Evolutionary conservation across 1,140 invertebrate genomes (phyloP).

Genomic region (Arion vulgaris): DNA sequence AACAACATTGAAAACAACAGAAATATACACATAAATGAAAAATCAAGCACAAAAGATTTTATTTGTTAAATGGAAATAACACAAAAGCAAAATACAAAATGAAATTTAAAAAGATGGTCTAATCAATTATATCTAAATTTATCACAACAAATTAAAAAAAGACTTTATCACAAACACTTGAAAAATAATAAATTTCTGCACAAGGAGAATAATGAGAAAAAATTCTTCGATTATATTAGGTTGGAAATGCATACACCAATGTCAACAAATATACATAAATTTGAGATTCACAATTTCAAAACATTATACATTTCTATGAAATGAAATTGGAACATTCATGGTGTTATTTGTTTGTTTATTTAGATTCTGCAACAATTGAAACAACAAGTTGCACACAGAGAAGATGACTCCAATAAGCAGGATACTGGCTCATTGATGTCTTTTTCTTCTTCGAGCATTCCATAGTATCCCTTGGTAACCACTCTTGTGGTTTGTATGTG

Average conservation of each 20-base stretch:
- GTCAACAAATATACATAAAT: not conserved
- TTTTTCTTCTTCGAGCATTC: too few species aligned
- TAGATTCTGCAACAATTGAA: too few species aligned
- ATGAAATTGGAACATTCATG: not conserved
- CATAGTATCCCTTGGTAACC: too few species aligned
- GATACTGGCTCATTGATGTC: too few species aligned
- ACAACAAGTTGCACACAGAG: too few species aligned
- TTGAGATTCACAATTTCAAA: not conserved
- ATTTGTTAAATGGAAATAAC: not conserved
- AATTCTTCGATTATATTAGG: not conserved
- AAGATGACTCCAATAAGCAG: too few species aligned
- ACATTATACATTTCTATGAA: not conserved
- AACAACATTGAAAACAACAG: too few species aligned
- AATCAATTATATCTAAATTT: not conserved
- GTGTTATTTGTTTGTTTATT: too few species aligned
- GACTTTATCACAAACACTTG: not conserved
- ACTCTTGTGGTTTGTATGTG: too few species aligned
- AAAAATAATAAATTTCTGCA: not conserved
- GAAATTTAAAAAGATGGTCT: not conserved
- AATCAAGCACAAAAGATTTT: not conserved
- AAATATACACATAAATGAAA: not conserved
- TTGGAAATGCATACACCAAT: not conserved
- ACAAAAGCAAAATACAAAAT: not conserved
- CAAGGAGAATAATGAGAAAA: not conserved
- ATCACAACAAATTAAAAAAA: constrained; percentile 5